These are phyloP conservation scores for Ceyx cyanopectus DNA, from an alignment of 2,113 vertebrate genomes.

Conservation along the genomic window DNA sequence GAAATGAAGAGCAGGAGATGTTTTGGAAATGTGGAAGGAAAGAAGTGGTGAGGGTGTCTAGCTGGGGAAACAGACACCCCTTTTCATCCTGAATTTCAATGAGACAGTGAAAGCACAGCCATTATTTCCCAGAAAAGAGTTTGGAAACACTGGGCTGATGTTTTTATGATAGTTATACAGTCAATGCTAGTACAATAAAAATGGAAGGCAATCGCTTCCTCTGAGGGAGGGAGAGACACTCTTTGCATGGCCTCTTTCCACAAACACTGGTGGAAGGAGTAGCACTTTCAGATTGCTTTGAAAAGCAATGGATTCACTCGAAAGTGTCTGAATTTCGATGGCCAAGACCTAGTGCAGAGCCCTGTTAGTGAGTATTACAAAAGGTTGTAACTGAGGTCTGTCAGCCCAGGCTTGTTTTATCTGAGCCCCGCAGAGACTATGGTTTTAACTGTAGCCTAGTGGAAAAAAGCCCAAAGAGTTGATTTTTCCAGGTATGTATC, in stretches of 20 bases:
- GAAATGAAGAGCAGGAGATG: not conserved
- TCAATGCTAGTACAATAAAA: not conserved
- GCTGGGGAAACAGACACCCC: not conserved
- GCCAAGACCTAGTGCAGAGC: not conserved
- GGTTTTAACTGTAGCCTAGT: not conserved
- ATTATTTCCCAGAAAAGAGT: slow-evolving; percentile 6
- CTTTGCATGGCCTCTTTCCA: not conserved
- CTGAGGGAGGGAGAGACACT: not conserved
- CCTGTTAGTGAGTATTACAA: not conserved
- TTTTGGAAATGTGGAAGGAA: not conserved
- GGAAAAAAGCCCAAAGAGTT: not conserved
- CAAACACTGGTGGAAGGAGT: not conserved
- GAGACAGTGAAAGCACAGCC: not conserved
- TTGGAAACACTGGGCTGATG: not conserved
- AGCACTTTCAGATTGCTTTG: not conserved
- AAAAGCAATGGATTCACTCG: not conserved
- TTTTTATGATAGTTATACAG: not conserved
- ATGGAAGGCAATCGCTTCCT: not conserved
- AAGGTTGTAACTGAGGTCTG: not conserved
- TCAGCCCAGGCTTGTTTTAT: not conserved
- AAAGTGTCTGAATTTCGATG: not conserved
- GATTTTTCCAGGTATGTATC: not conserved
- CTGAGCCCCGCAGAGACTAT: not conserved
- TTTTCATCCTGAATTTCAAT: not conserved
- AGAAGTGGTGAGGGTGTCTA: not conserved